Evolutionary conservation across 2,797 vertebrate species (phyloP).

Genomic region (Mallotus villosus): DNA sequence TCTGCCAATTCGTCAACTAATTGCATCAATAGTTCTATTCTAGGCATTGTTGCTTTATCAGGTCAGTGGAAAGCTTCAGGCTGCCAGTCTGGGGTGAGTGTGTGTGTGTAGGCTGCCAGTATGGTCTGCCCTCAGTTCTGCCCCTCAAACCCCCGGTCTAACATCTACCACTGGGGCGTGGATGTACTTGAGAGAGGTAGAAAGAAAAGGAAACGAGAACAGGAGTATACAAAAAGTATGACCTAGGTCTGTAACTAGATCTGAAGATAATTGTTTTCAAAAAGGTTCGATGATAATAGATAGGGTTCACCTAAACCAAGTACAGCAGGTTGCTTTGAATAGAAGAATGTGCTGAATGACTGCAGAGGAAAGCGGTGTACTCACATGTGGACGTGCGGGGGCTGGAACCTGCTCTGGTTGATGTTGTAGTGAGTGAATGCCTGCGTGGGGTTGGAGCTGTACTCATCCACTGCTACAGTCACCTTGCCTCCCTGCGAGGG

Average conservation of each 20-base stretch:
- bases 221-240: no score
- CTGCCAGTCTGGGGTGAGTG: background rate
- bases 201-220: no score
- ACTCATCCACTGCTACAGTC: conserved; percentile 86
- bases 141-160: no score
- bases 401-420: conserved; percentile 90
- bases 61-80: background rate
- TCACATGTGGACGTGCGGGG: conserved; percentile 90
- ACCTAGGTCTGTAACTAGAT: no score
- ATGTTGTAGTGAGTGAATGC: conserved; percentile 92
- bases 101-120: background rate
- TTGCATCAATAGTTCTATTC: background rate
- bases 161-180: no score
- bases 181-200: no score
- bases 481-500: conserved; percentile 84
- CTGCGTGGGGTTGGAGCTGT: conserved; percentile 90
- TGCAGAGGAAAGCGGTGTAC: conserved; percentile 48
- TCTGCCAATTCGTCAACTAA: background rate
- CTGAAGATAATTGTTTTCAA: no score
- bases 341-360: no score
- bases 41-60: background rate
- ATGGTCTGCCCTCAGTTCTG: no score
- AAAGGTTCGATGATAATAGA: no score
- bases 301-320: no score
- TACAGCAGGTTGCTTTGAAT: no score